phyloP scores from a whole-genome alignment of 1,140 invertebrate genomes.

The Drosophila paulistorum region DNA sequence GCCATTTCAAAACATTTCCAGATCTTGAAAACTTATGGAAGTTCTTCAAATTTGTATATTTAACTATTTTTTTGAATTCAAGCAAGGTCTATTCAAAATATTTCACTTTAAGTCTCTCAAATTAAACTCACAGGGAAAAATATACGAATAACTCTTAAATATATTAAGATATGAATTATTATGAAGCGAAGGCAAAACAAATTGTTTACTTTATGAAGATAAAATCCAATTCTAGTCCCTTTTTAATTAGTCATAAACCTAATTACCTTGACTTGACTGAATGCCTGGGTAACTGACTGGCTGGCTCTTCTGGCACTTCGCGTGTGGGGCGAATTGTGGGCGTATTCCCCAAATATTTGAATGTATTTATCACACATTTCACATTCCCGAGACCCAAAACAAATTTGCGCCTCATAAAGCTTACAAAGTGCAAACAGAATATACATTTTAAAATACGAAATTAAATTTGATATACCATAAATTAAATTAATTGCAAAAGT shows the following conservation, averaged over 20 bases:
- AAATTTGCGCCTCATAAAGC: slow-evolving; percentile 38
- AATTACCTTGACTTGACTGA: slow-evolving; percentile 4
- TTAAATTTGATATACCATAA: slow-evolving; percentile 55
- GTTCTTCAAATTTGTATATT: too few species aligned
- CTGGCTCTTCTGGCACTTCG: not conserved
- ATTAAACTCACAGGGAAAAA: not conserved
- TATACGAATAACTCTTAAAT: not conserved
- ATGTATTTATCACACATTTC: slow-evolving; percentile 22
- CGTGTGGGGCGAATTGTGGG: not conserved
- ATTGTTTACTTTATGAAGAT: slow-evolving; percentile 3
- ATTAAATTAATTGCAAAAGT: slow-evolving; percentile 78
- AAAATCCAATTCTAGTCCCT: slow-evolving; percentile 4
- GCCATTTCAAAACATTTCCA: too few species aligned
- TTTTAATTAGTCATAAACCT: slow-evolving; percentile 15
- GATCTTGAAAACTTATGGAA: too few species aligned
- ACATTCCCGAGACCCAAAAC: slow-evolving; percentile 10
- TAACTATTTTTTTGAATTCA: too few species aligned
- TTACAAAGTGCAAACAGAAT: slow-evolving; percentile 28
- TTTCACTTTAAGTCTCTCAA: too few species aligned
- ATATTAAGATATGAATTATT: slow-evolving; percentile 6
- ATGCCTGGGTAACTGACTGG: not conserved
- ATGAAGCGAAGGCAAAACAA: not conserved
- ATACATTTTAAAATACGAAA: slow-evolving; percentile 43
- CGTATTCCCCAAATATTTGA: slow-evolving; percentile 1
- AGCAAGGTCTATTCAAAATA: too few species aligned